Base-by-base conservation (phyloP, 2,113 vertebrate species). In the Daubentonia madagascariensis region DNA sequence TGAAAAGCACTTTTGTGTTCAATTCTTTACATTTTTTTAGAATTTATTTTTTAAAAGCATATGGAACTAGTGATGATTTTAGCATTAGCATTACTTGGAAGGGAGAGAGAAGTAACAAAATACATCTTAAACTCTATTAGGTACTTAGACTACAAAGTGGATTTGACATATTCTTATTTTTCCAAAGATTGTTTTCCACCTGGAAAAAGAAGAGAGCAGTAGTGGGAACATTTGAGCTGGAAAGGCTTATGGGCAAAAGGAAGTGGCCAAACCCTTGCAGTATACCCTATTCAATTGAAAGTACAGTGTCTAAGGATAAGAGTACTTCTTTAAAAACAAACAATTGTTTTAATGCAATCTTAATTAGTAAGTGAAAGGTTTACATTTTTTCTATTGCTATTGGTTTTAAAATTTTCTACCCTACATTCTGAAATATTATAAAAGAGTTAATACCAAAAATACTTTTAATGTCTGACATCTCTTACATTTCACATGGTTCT, bases 201-300 rank as follows among this genome's bases (percentile, higher is more conserved):
- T 93, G 45, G 52, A 96, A 50, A 79, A 85, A 94, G 73, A 65
- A 88, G 40, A 96, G 32, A 93, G 14, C 16, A 85, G 32, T 85
- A 50, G 73, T 93, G 40, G 79, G 83, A 95, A 75, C 52, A 43
- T 93, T 45, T 87, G 90, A 95, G 89, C 67, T 91, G 22, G 59
- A 81, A 91, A 96, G 92, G 52, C 22, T 91, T 84, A 59, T 50
- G 83, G 83, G 91, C 94, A 91, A 85, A 96, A 97, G 87, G 48
- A 96, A 97, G 85, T 94, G 57, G 95, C 94, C 96, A 89, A 97
- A 98, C 97, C 97, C 59, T 98, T 98, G 96, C 98, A 98, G 95
- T 99, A 98, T 98, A 98, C 98, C 98, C 98, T 99, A 54, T 96
- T 97, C 90, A 80, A 79, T 93, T 95, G 95, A 95, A 98, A 98